Evolutionary conservation across 2,888 invertebrate genomes (phyloP), one percentile per base, ranked within the genome.

Genomic region (Petrolisthes manimaculis): DNA sequence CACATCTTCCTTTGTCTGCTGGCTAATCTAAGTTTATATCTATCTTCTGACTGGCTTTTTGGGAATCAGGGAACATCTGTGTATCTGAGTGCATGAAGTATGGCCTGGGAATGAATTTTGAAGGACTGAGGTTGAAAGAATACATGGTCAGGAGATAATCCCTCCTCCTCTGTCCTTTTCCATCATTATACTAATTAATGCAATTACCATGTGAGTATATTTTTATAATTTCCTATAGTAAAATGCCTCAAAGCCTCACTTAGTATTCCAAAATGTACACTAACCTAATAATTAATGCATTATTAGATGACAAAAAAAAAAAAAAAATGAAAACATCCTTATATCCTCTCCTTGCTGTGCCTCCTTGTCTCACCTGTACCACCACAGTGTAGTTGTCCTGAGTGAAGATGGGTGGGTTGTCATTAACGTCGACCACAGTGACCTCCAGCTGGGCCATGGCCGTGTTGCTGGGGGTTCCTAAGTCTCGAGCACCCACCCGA

Each of bases 331-430:
- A 67, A 12, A 67, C 1, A 67, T 18, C 18, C 67, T 67, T 67
- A 14, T 14, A 67, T 67, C 67, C 18, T 67, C 18, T 67, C 12
- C 67, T 14, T 18, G 12, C 3, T 18, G 12, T 3, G 3, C 12
- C 53, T 56, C 54, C 14, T 21, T n/a, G 56, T 74, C 83, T 56
- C 55, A 91, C 91, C 88, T 90, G 90, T 8, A 90, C 89, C n/a
- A 90, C 85, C 4, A 89, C 84, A n/a, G 90, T 79, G 24, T 89
- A 90, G 54, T 87, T 83, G 24, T 53, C 55, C 14, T 84, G 83
- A 1, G 84, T 86, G 56, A 91, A 89, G 2, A 86, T 53, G 18
- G 91, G 91, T 3, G 83, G 54, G 54, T 91, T 91, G 56, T 91
- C 91, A 69, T 91, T 91, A 37, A 86, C 86, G 53, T 91, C 91